A percentile compares a stretch with the other conserved stretches of the same genome.
Conservation (phyloP, 2,113 vertebrate genomes). For the Dascyllus trimaculatus region DNA sequence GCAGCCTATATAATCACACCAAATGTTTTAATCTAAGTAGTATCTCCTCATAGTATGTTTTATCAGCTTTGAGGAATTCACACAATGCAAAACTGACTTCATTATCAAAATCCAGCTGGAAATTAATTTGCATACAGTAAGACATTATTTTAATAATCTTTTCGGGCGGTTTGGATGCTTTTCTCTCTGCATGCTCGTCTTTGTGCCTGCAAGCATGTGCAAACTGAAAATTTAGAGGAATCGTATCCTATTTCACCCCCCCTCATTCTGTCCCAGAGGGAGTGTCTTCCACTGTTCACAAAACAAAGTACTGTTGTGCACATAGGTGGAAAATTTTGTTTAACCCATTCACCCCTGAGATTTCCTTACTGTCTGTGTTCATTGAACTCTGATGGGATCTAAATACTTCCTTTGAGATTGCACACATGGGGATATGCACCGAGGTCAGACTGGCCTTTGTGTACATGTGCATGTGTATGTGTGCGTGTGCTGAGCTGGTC, state of each 20-base stretch:
- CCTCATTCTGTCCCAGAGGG: slow-evolving; percentile 49
- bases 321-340: slow-evolving; percentile 68
- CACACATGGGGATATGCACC: slow-evolving; percentile 29
- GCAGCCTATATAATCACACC: too few relatives aligned
- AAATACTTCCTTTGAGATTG: slow-evolving; percentile 69
- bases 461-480: slow-evolving; percentile 52
- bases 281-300: slow-evolving; percentile 65
- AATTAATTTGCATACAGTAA: slow-evolving; percentile 13
- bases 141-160: slow-evolving; percentile 10
- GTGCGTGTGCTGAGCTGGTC: slow-evolving; percentile 47
- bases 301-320: slow-evolving; percentile 69
- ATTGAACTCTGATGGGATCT: slow-evolving; percentile 72
- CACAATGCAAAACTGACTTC: background rate
- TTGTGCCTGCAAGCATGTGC: slow-evolving; percentile 29
- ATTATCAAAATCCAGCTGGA: background rate
- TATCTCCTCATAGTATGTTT: too few relatives aligned
- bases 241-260: slow-evolving; percentile 51
- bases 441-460: slow-evolving; percentile 66
- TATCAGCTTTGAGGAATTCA: too few relatives aligned
- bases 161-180: slow-evolving; percentile 18
- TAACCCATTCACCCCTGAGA: slow-evolving; percentile 71
- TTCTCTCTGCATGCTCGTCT: slow-evolving; percentile 19
- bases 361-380: slow-evolving; percentile 64
- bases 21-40: too few relatives aligned
- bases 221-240: slow-evolving; percentile 40